phyloP scores from a whole-genome alignment of 92 coral and sea anemone species.

The Phenganax stokvisi region DNA sequence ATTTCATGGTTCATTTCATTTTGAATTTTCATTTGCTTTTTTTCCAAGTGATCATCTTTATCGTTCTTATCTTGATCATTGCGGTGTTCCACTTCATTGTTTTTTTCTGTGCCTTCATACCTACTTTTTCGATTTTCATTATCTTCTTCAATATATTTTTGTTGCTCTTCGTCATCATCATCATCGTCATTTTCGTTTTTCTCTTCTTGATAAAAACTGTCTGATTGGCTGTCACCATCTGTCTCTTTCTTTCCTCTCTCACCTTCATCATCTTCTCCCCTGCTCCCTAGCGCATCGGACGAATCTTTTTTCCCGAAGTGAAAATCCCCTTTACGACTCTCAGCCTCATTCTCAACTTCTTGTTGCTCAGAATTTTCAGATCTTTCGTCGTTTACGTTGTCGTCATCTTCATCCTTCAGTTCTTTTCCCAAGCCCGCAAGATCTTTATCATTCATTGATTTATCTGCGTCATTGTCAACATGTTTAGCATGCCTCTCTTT shows the following conservation, averaged over 20 bases:
- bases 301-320: neutral
- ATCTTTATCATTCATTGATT: neutral
- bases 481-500: neutral
- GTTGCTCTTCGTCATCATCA: neutral
- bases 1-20: neutral
- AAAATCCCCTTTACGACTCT: neutral
- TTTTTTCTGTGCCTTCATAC: neutral
- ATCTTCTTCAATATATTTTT: no score
- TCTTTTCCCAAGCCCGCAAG: neutral
- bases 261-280: no score
- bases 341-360: neutral
- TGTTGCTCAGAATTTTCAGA: neutral
- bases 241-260: no score
- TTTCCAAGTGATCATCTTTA: neutral
- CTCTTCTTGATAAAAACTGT: neutral
- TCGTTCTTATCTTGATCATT: conserved; percentile 2
- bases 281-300: neutral
- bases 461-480: neutral
- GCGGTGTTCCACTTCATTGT: neutral
- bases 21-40: neutral
- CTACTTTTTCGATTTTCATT: neutral
- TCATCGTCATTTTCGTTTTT: neutral
- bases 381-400: neutral
- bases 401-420: neutral
- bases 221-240: no score